Conservation (phyloP, 2,113 vertebrate genomes). For the Polypterus senegalus region DNA sequence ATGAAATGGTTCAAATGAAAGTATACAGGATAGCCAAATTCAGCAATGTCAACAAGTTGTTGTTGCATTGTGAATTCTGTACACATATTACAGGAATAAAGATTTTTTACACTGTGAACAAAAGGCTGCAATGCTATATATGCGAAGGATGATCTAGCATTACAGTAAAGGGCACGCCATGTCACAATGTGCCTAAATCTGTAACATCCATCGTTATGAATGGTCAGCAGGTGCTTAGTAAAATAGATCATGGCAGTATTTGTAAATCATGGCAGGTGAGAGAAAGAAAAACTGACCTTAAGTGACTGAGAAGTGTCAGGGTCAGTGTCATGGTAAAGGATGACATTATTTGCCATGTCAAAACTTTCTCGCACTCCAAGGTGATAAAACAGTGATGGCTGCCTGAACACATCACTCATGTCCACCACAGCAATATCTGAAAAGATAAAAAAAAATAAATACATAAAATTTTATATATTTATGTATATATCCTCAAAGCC, state of each 20-base stretch:
- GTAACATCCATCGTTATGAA: no score
- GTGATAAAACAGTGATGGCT: constrained; percentile 86
- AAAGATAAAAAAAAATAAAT: constrained; percentile 18
- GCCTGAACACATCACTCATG: constrained; percentile 82
- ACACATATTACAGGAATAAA: background rate
- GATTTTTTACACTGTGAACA: no score
- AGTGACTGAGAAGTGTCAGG: constrained; percentile 73
- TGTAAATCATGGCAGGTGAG: background rate
- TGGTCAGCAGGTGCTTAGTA: no score
- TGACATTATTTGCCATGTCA: constrained; percentile 88
- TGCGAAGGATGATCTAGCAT: no score
- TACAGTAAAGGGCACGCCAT: no score
- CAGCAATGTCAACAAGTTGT: no score
- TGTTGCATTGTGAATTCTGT: no score
- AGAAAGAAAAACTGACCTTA: constrained; percentile 56
- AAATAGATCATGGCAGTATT: no score
- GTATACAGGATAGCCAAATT: no score
- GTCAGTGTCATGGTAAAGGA: constrained; percentile 81
- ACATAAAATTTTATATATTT: constrained; percentile 13
- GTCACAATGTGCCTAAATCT: no score
- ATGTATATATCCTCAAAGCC: constrained; percentile 18
- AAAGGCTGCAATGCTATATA: no score
- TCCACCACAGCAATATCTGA: constrained; percentile 90
- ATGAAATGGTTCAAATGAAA: no score
- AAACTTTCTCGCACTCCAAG: constrained; percentile 90